Evolutionary conservation across 2,888 invertebrate genomes (phyloP).

Genomic region (Dorcus hopei): DNA sequence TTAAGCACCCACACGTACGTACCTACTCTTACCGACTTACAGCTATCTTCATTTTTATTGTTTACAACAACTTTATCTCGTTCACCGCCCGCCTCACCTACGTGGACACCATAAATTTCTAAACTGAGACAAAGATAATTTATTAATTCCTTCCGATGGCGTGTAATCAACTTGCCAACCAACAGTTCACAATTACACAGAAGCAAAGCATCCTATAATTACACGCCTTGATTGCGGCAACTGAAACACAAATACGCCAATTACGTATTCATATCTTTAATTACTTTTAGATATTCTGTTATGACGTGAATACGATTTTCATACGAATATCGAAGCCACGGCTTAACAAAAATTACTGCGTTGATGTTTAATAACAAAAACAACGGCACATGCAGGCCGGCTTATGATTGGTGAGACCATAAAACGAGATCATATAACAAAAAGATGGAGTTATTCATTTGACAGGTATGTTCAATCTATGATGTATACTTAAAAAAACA

Average conservation of each 20-base stretch:
- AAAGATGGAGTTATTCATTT: slow-evolving; percentile 33
- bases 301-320: slow-evolving; percentile 4
- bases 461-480: slow-evolving; percentile 36
- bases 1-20: slow-evolving; percentile 38
- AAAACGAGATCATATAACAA: slow-evolving; percentile 13
- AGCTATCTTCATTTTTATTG: slow-evolving; percentile 38
- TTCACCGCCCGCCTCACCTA: slow-evolving; percentile 23
- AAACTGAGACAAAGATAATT: slow-evolving; percentile 14
- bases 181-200: slow-evolving; percentile 26
- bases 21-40: slow-evolving; percentile 34
- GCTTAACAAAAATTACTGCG: too few relatives aligned
- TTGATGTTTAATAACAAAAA: too few relatives aligned
- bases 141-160: slow-evolving; percentile 18
- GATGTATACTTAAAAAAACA: slow-evolving; percentile 35
- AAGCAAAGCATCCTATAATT: slow-evolving; percentile 26
- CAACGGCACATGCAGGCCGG: background rate
- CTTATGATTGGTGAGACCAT: slow-evolving; percentile 18
- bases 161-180: slow-evolving; percentile 24
- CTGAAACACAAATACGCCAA: slow-evolving; percentile 23
- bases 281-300: slow-evolving; percentile 15
- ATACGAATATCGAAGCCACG: background rate
- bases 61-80: slow-evolving; percentile 38
- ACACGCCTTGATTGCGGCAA: slow-evolving; percentile 24
- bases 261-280: slow-evolving; percentile 25
- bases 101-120: slow-evolving; percentile 8